A percentile compares a stretch with the other conserved stretches of the same genome.
Evolutionary conservation across 2,888 invertebrate genomes (phyloP).

Genomic region (Piscicola geometra): DNA sequence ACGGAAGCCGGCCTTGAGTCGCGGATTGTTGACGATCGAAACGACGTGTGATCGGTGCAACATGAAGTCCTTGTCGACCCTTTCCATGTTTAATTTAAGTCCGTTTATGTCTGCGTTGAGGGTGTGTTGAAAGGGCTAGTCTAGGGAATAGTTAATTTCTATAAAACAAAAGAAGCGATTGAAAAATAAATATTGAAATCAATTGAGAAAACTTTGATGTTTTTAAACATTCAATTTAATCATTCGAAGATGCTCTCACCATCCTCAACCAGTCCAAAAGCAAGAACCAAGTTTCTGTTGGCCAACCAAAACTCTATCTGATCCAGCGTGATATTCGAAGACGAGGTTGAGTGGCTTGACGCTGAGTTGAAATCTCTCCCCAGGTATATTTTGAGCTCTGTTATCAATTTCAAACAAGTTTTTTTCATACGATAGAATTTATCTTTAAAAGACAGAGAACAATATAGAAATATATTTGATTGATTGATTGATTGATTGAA

Average conservation of each 20-base stretch:
- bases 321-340: conserved; percentile 47
- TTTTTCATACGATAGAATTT: background rate
- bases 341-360: background rate
- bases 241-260: conserved; percentile 5
- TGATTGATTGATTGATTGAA: too few relatives aligned
- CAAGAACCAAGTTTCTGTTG: conserved; percentile 45
- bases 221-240: too few relatives aligned
- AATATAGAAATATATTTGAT: too few relatives aligned
- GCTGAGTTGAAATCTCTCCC: background rate
- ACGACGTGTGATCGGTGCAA: conserved; percentile 37
- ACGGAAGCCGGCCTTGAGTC: conserved; percentile 34
- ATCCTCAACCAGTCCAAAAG: conserved; percentile 34
- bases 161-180: too few relatives aligned
- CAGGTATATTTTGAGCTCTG: background rate
- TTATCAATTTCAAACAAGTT: background rate
- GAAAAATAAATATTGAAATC: too few relatives aligned
- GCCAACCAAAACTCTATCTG: conserved; percentile 53
- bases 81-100: conserved; percentile 41
- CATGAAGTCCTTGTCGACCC: conserved; percentile 39
- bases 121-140: too few relatives aligned
- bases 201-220: too few relatives aligned
- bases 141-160: too few relatives aligned
- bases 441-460: background rate
- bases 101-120: conserved; percentile 43
- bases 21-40: conserved; percentile 36